A percentile compares a stretch with the other conserved stretches of the same genome.
These are phyloP conservation scores for Chloroclysta siterata DNA, from an alignment of 2,888 invertebrate species.

Conservation along the genomic window DNA sequence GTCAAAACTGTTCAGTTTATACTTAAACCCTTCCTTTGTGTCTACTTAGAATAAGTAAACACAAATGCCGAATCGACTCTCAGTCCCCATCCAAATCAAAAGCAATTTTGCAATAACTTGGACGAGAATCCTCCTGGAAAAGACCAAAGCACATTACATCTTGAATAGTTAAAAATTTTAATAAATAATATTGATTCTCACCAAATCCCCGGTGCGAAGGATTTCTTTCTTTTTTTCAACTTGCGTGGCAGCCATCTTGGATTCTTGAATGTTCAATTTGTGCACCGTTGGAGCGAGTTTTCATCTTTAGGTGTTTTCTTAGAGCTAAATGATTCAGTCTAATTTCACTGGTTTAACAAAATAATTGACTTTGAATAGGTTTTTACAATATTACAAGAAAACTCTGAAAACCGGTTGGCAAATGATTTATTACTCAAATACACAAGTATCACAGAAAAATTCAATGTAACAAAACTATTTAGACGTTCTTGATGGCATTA, in stretches of 20 bases:
- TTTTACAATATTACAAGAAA: constrained; percentile 23
- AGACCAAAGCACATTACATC: constrained; percentile 79
- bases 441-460: constrained; percentile 17
- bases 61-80: constrained; percentile 32
- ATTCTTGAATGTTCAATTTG: constrained; percentile 36
- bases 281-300: background rate
- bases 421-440: constrained; percentile 22
- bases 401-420: constrained; percentile 6
- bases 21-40: constrained; percentile 63
- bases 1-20: constrained; percentile 53
- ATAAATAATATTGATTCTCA: constrained; percentile 49
- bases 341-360: constrained; percentile 9
- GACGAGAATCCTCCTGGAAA: constrained; percentile 61
- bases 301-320: constrained; percentile 7
- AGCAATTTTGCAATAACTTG: constrained; percentile 32
- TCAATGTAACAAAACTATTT: background rate
- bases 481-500: background rate
- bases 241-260: constrained; percentile 26
- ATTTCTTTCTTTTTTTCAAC: constrained; percentile 43
- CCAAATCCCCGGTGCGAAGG: constrained; percentile 52
- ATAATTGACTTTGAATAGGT: constrained; percentile 8
- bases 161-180: constrained; percentile 50
- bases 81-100: constrained; percentile 40
- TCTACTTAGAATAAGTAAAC: constrained; percentile 31
- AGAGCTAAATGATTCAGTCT: constrained; percentile 16